Evolutionary conservation across 2,888 invertebrate species (phyloP), one percentile per base, ranked within the genome.

Genomic region (Polymixis flavicincta): DNA sequence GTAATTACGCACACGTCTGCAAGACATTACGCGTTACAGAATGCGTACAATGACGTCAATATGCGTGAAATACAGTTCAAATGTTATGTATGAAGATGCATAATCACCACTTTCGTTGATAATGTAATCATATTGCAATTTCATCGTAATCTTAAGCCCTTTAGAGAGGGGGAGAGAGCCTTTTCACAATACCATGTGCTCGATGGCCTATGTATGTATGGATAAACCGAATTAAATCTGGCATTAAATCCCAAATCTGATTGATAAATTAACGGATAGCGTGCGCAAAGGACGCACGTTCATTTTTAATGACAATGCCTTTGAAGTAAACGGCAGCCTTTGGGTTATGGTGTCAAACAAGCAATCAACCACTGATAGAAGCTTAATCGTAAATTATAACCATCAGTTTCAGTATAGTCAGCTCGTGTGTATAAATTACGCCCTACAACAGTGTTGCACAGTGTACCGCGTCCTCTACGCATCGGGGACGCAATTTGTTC

Each of bases 1-100:
- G 57, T 82, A 81, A 83, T 82, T 74, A 82, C 72, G 48, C 71
- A 54, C 59, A 54, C 74, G 50, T 71, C 60, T 77, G 77, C 37
- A 42, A 71, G 60, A 71, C 28, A 42, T 77, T 57, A 60, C 57
- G 64, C 48, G 64, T 65, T 52, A 48, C 25, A 25, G 37, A 65
- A 74, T 63, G 55, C 28, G 48, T 63, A 60, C 28, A 32, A 14
- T 64, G 45, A 48, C 57, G 8, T 32, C 28, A 25, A 32, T 74
- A 48, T 22, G 32, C 32, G 42, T 42, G 45, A 14, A 57, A 52
- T 19, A 19, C 9, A 32, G 37, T 14, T n/a, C 8, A 25, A 78
- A 52, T 61, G 25, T 54, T n/a, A n/a, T 28, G 19, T 60, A n/a
- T 48, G 19, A 25, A 32, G 32, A 50, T 42, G 22, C 37, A 71